phyloP scores from a whole-genome alignment of 2,888 invertebrate species.

The Chorisops tibialis region DNA sequence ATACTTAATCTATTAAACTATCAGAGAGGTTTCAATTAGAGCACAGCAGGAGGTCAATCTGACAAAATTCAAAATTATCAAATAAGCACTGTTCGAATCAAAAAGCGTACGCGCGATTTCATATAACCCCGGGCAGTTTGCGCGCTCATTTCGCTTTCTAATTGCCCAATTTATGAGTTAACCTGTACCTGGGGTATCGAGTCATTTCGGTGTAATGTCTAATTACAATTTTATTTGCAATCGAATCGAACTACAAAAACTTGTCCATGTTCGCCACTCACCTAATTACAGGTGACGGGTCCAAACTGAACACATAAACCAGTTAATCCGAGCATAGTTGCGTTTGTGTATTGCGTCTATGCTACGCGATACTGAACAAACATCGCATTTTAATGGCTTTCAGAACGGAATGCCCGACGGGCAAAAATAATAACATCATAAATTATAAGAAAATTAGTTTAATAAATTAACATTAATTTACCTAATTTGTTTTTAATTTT shows the following conservation, averaged over 20 bases:
- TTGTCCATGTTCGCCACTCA: conserved; percentile 15
- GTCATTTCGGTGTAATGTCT: conserved; percentile 9
- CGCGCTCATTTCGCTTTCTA: background rate
- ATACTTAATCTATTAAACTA: background rate
- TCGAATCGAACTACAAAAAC: conserved; percentile 19
- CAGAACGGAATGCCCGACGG: conserved; percentile 27
- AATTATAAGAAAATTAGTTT: conserved; percentile 34
- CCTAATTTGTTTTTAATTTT: conserved; percentile 33
- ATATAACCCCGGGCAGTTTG: no score
- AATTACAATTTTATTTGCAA: conserved; percentile 31
- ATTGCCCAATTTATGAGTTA: conserved; percentile 12
- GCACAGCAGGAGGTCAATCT: conserved; percentile 6
- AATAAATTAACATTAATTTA: conserved; percentile 35
- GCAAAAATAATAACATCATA: conserved; percentile 27
- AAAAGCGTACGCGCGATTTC: no score
- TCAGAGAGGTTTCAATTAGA: conserved; percentile 17
- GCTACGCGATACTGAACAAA: conserved; percentile 18
- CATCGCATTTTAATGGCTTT: conserved; percentile 27
- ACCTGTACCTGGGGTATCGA: background rate
- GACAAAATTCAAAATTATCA: conserved; percentile 16
- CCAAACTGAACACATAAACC: background rate
- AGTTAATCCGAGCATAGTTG: background rate
- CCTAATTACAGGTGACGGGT: conserved; percentile 20
- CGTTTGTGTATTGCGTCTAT: no score
- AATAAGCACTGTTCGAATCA: background rate